Percentiles rank a stretch among this genome's conserved stretches.
Conservation (phyloP, 2,888 invertebrate genomes). For the Tryphoninae sp. region DNA sequence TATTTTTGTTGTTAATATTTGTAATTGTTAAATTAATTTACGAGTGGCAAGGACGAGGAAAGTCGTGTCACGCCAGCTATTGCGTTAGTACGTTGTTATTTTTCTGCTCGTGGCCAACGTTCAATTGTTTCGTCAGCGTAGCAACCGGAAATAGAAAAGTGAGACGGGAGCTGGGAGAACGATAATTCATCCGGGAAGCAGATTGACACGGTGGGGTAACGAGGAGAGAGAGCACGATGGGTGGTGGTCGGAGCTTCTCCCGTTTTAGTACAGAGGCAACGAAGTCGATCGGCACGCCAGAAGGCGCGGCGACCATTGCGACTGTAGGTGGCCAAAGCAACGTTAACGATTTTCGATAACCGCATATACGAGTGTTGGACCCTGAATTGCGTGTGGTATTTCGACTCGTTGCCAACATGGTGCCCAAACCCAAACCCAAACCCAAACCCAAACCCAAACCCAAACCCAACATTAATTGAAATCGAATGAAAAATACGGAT, state of each 20-base stretch:
- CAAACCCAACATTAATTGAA: too few species aligned
- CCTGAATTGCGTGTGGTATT: constrained; percentile 1
- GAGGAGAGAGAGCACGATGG: neutral
- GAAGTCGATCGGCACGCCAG: constrained; percentile 64
- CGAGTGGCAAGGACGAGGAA: constrained; percentile 6
- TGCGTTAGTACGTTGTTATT: constrained; percentile 5
- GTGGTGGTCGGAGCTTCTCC: constrained; percentile 55
- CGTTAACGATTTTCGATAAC: constrained; percentile 64
- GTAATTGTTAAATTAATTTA: neutral
- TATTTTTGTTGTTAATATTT: too few species aligned
- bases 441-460: too few species aligned
- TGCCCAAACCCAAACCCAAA: too few species aligned
- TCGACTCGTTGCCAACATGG: neutral
- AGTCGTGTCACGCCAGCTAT: neutral
- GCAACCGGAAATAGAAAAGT: constrained; percentile 54
- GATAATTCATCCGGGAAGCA: constrained; percentile 52
- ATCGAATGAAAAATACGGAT: too few species aligned
- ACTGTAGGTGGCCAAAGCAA: constrained; percentile 56
- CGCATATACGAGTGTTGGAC: constrained; percentile 33
- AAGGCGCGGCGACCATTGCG: constrained; percentile 47
- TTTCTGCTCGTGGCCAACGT: constrained; percentile 2
- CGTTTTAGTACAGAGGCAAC: constrained; percentile 62
- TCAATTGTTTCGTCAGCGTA: constrained; percentile 49
- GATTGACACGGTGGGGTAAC: constrained; percentile 27
- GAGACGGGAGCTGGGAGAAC: constrained; percentile 42